Conservation (phyloP, 92 coral and sea anemone genomes). For the Phenganax marumi region DNA sequence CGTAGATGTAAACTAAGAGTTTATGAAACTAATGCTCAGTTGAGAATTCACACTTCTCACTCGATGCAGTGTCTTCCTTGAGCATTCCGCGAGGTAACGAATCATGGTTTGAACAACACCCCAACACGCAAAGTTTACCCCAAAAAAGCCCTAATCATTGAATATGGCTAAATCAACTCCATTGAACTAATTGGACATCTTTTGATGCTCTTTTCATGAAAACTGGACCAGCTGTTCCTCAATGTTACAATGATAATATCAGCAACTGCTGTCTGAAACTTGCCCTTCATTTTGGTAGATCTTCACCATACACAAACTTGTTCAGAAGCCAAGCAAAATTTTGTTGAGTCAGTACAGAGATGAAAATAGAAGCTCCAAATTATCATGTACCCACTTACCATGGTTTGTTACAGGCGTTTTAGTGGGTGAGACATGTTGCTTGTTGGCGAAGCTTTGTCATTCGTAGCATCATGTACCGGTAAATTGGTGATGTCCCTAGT, state of each 20-base stretch:
- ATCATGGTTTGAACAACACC: background rate
- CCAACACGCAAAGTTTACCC: background rate
- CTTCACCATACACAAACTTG: too few relatives aligned
- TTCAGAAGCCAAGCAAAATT: too few relatives aligned
- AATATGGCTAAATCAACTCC: background rate
- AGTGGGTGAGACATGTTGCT: background rate
- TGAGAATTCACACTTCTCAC: too few relatives aligned
- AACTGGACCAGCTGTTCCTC: background rate
- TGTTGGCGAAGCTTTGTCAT: background rate
- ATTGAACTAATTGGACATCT: background rate
- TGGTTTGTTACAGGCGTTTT: background rate
- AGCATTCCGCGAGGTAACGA: background rate
- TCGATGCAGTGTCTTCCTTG: background rate
- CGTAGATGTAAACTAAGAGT: too few relatives aligned
- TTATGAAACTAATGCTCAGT: too few relatives aligned
- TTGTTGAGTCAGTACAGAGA: too few relatives aligned
- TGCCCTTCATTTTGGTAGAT: background rate
- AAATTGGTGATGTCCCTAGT: background rate
- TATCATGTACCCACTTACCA: background rate
- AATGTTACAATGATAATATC: background rate
- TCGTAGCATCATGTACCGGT: background rate
- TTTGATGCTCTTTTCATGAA: background rate
- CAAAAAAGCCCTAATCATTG: background rate
- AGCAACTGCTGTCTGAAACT: background rate
- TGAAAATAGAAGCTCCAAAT: too few relatives aligned